A percentile compares a stretch with the other conserved stretches of the same genome.
phyloP scores from a whole-genome alignment of 1,140 invertebrate genomes.

The Episyrphus balteatus region DNA sequence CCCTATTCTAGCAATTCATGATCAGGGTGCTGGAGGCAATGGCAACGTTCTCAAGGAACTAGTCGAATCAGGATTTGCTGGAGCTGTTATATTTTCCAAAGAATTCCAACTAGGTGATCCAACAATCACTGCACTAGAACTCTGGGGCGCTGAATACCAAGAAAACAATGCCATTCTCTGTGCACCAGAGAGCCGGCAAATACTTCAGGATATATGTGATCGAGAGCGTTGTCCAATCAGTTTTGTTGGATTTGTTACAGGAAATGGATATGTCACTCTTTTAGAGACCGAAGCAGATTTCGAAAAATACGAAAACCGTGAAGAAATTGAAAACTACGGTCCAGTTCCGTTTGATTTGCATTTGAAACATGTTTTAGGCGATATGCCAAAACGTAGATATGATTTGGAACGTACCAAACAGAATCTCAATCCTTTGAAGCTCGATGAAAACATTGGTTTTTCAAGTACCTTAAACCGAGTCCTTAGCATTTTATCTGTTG shows the following conservation, averaged over 20 bases:
- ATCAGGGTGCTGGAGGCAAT: conserved; percentile 86
- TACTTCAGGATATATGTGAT: conserved; percentile 61
- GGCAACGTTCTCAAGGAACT: conserved; percentile 97
- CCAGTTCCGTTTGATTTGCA: conserved; percentile 66
- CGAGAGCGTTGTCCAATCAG: conserved; percentile 87
- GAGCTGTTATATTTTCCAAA: conserved; percentile 80
- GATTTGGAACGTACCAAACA: conserved; percentile 28
- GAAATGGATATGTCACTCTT: conserved; percentile 69
- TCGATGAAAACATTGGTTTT: conserved; percentile 35
- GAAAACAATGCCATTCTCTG: conserved; percentile 88
- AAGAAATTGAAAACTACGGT: conserved; percentile 17
- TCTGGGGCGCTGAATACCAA: conserved; percentile 98
- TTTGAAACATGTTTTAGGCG: conserved; percentile 75
- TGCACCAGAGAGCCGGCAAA: conserved; percentile 45
- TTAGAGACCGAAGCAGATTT: conserved; percentile 48
- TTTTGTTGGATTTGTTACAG: conserved; percentile 87
- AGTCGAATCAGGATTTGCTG: conserved; percentile 69
- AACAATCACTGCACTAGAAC: conserved; percentile 81
- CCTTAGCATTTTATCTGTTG: conserved; percentile 78
- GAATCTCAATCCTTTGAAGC: conserved; percentile 7
- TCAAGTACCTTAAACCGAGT: conserved; percentile 65
- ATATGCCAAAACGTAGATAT: conserved; percentile 41
- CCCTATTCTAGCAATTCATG: conserved; percentile 66
- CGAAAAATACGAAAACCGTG: conserved; percentile 20
- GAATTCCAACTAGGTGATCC: conserved; percentile 89